Evolutionary conservation across 1,140 invertebrate genomes (phyloP).

Genomic region (Conopomorpha cramerella): DNA sequence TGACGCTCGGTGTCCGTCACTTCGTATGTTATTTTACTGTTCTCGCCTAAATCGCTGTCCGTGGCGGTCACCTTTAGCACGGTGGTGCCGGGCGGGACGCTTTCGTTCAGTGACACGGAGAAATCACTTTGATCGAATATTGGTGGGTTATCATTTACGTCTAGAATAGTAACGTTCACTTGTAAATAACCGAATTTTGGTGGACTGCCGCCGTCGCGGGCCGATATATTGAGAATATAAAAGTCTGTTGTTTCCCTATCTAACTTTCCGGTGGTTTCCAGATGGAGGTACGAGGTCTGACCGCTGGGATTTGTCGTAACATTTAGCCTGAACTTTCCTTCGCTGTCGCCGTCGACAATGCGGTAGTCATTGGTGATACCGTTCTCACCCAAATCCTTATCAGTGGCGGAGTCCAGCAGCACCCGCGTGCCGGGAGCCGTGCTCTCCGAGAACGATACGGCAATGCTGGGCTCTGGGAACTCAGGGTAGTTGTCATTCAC

Average conservation of each 20-base stretch:
- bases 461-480: conserved; percentile 86
- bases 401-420: conserved; percentile 84
- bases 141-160: conserved; percentile 95
- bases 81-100: conserved; percentile 81
- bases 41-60: conserved; percentile 90
- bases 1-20: conserved; percentile 82
- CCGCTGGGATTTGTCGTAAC: conserved; percentile 87
- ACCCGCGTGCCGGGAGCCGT: conserved; percentile 84
- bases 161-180: conserved; percentile 89
- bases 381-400: conserved; percentile 84
- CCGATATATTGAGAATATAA: conserved; percentile 89
- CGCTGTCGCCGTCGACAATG: conserved; percentile 85
- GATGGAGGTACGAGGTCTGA: conserved; percentile 85
- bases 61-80: conserved; percentile 90
- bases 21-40: conserved; percentile 90
- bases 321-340: conserved; percentile 84
- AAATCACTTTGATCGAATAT: conserved; percentile 93
- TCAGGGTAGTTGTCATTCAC: conserved; percentile 89
- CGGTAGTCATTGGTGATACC: conserved; percentile 85
- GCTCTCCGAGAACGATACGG: conserved; percentile 88
- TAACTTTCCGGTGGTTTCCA: conserved; percentile 87
- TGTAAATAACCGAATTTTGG: conserved; percentile 81
- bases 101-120: conserved; percentile 89
- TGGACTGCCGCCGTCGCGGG: conserved; percentile 82
- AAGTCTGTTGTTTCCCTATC: conserved; percentile 84